phyloP scores from a whole-genome alignment of 2,888 invertebrate genomes.

The Ectobius pallidus region DNA sequence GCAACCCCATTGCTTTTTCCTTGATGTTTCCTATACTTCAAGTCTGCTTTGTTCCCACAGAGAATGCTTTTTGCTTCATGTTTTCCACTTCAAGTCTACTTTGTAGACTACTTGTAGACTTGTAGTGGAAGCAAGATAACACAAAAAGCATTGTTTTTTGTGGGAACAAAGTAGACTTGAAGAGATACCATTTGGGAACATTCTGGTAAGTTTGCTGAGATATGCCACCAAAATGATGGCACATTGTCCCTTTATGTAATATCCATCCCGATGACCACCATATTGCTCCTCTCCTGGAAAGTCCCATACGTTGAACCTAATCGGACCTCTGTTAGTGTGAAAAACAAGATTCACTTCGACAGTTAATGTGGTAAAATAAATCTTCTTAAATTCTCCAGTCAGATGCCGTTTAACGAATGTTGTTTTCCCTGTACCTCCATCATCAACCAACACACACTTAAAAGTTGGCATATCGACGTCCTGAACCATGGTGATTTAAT shows the following conservation, averaged over 20 bases:
- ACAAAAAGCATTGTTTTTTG: too few species aligned
- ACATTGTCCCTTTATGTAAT: slow-evolving; percentile 79
- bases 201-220: slow-evolving; percentile 99
- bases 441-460: slow-evolving; percentile 97
- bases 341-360: slow-evolving; percentile 99
- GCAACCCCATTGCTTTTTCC: slow-evolving; percentile 99
- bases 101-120: too few species aligned
- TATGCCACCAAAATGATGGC: slow-evolving; percentile 98
- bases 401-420: slow-evolving; percentile 99
- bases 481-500: slow-evolving; percentile 64
- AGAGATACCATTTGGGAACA: slow-evolving; percentile 99
- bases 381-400: slow-evolving; percentile 99
- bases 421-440: slow-evolving; percentile 99
- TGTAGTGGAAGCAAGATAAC: too few species aligned
- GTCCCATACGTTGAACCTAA: slow-evolving; percentile 99
- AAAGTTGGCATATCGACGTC: slow-evolving; percentile 90
- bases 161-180: too few species aligned
- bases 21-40: slow-evolving; percentile 99
- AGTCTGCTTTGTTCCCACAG: slow-evolving; percentile 99
- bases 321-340: slow-evolving; percentile 96
- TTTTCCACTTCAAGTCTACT: slow-evolving; percentile 92
- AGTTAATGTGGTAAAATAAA: slow-evolving; percentile 98
- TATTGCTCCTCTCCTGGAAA: slow-evolving; percentile 99
- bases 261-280: slow-evolving; percentile 97
- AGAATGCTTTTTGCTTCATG: slow-evolving; percentile 99